These are phyloP conservation scores for Tarsius wallacei DNA, from an alignment of 2,797 vertebrate species.

Conservation along the genomic window DNA sequence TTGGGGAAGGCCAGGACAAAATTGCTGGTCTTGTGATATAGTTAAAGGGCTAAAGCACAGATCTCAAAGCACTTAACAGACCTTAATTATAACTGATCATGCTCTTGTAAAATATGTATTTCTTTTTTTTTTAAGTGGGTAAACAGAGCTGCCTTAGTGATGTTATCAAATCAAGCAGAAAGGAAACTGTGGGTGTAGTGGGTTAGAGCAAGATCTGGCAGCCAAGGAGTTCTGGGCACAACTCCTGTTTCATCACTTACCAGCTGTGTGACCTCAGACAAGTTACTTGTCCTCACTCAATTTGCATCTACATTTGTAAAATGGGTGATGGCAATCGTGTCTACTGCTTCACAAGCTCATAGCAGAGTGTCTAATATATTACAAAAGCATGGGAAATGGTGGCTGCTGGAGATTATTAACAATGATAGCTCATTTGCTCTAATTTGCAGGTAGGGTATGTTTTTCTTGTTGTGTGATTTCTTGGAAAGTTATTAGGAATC, in stretches of 20 bases:
- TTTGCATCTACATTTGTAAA: not conserved
- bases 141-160: not conserved
- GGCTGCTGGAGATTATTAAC: not conserved
- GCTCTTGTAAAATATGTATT: not conserved
- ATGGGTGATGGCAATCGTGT: not conserved
- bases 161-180: not conserved
- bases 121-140: not conserved
- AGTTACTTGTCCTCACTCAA: constrained; percentile 31
- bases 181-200: not conserved
- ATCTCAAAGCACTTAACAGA: constrained; percentile 54
- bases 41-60: not conserved
- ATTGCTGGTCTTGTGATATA: constrained; percentile 33
- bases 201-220: not conserved
- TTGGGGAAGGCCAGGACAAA: constrained; percentile 36
- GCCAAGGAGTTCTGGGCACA: not conserved
- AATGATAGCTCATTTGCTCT: not conserved
- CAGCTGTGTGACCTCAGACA: not conserved
- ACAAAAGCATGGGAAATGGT: not conserved
- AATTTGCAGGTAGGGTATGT: not conserved
- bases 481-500: constrained; percentile 55
- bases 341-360: not conserved
- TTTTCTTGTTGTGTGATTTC: constrained; percentile 36
- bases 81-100: constrained; percentile 33
- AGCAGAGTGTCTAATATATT: not conserved
- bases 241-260: not conserved